Evolutionary conservation across 2,113 vertebrate genomes (phyloP).

Genomic region (Lethenteron reissneri): DNA sequence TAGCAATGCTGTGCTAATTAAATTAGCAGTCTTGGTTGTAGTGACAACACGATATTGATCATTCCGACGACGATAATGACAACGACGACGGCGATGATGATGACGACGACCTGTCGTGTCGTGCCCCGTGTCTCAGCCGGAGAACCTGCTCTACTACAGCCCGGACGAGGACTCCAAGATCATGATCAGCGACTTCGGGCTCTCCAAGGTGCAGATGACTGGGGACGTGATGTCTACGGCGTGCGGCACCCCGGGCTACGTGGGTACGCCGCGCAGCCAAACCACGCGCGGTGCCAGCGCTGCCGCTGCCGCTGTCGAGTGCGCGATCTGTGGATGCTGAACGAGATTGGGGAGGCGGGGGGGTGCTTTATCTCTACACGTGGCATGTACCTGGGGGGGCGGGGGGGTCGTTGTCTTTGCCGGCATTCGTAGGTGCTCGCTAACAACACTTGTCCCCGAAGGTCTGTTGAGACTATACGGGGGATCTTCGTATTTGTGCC

Average conservation of each 20-base stretch:
- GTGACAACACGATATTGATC: too few relatives aligned
- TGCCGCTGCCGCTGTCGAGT: neutral
- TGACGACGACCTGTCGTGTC: too few relatives aligned
- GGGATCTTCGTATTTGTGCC: too few relatives aligned
- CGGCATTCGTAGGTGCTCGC: too few relatives aligned
- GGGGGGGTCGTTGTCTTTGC: too few relatives aligned
- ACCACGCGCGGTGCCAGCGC: neutral
- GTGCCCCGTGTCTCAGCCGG: conserved; percentile 30
- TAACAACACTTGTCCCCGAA: too few relatives aligned
- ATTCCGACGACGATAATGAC: too few relatives aligned
- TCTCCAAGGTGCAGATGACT: conserved; percentile 75
- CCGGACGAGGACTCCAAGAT: conserved; percentile 92
- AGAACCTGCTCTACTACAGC: conserved; percentile 89
- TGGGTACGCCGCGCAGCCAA: conserved; percentile 29
- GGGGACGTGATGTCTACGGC: conserved; percentile 84
- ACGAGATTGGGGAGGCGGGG: neutral
- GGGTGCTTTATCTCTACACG: neutral
- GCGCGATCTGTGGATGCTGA: neutral
- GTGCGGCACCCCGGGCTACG: conserved; percentile 80
- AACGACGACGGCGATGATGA: too few relatives aligned
- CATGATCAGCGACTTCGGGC: conserved; percentile 93
- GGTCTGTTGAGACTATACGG: too few relatives aligned
- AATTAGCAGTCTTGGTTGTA: too few relatives aligned
- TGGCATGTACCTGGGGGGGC: too few relatives aligned
- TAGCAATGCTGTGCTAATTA: too few relatives aligned